Evolutionary conservation across 2,888 invertebrate species (phyloP).

Genomic region (Drosophila prolongata): DNA sequence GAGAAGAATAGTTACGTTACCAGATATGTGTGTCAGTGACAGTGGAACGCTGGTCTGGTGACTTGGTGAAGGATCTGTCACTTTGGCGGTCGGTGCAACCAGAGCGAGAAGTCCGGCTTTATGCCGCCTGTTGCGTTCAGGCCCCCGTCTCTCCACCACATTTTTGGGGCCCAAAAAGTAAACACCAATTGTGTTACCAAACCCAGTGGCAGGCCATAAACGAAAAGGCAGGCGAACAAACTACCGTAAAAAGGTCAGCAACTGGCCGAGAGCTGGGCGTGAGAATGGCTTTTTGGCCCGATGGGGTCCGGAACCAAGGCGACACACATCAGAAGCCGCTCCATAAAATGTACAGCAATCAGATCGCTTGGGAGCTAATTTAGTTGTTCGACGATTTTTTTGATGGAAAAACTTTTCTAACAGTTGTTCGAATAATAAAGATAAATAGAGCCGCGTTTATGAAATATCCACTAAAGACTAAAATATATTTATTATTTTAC

Average conservation of each 20-base stretch:
- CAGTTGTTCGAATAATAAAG: too few species aligned
- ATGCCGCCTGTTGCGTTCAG: conserved; percentile 3
- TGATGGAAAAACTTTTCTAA: too few species aligned
- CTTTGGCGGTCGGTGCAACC: conserved; percentile 58
- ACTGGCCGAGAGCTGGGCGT: conserved; percentile 57
- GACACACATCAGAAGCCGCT: conserved; percentile 56
- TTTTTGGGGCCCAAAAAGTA: conserved; percentile 11
- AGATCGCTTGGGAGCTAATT: conserved; percentile 25
- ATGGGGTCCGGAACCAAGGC: conserved; percentile 37
- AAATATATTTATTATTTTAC: too few species aligned
- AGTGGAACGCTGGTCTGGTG: conserved; percentile 36
- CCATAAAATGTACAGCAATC: conserved; percentile 55
- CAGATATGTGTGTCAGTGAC: conserved; percentile 74
- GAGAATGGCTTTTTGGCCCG: conserved; percentile 52
- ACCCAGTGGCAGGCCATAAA: conserved; percentile 41
- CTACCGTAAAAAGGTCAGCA: conserved; percentile 68
- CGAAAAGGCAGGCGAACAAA: conserved; percentile 33
- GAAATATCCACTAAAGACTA: too few species aligned
- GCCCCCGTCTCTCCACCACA: too few species aligned
- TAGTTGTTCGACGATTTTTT: too few species aligned
- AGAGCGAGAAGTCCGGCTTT: conserved; percentile 51
- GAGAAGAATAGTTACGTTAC: conserved; percentile 48
- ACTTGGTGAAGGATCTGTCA: conserved; percentile 63
- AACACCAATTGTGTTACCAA: conserved; percentile 54
- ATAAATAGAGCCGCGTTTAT: too few species aligned